Evolutionary conservation across 2,797 vertebrate species (phyloP).

Genomic region (Moxostoma hubbsi): DNA sequence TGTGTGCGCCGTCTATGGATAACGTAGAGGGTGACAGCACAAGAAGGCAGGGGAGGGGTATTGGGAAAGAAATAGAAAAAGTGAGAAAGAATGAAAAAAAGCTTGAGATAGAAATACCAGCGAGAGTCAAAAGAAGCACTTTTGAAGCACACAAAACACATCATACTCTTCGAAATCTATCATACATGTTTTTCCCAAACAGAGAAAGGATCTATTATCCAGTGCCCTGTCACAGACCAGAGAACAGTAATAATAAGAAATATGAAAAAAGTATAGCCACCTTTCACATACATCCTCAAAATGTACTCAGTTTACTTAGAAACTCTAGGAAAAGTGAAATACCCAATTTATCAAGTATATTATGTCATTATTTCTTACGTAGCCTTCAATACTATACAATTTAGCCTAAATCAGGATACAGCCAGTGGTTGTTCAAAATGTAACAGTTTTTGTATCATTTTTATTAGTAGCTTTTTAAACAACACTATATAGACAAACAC

Average conservation of each 20-base stretch:
- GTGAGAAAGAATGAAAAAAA: conserved; percentile 30
- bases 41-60: conserved; percentile 55
- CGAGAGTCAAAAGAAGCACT: conserved; percentile 1
- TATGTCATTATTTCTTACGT: conserved; percentile 69
- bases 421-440: no score
- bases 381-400: conserved; percentile 75
- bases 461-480: conserved; percentile 73
- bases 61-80: conserved; percentile 76
- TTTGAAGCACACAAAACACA: conserved; percentile 11
- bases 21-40: conserved; percentile 45
- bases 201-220: not conserved
- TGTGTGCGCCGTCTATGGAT: conserved; percentile 89
- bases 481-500: conserved; percentile 73
- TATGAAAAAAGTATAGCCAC: not conserved
- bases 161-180: not conserved
- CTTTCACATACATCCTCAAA: not conserved
- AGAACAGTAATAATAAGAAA: not conserved
- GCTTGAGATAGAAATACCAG: not conserved
- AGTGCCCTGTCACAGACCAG: not conserved
- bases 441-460: conserved; percentile 60
- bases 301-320: not conserved
- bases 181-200: conserved; percentile 1
- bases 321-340: not conserved
- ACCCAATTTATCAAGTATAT: conserved; percentile 69
- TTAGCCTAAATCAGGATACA: conserved; percentile 63